Percentiles rank a stretch among this genome's conserved stretches.
Evolutionary conservation across 2,888 invertebrate genomes (phyloP).

Genomic region (Callinectes sapidus): DNA sequence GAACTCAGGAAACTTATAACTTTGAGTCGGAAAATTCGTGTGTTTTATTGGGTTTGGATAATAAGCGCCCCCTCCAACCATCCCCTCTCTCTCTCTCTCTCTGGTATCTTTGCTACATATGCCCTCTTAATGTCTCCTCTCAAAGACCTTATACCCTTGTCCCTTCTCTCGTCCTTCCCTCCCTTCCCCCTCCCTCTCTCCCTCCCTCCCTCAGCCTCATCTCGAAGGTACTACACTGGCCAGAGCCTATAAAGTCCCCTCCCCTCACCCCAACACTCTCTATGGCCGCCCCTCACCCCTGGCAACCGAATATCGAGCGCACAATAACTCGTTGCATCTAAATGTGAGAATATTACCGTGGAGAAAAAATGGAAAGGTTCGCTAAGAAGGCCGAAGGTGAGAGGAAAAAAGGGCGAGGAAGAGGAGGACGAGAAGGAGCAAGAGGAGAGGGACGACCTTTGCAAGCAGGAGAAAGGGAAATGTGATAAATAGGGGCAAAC

Average conservation of each 20-base stretch:
- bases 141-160: slow-evolving; percentile 3
- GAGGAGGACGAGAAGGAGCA: slow-evolving; percentile 25
- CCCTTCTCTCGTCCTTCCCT: neutral
- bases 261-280: slow-evolving; percentile 15
- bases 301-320: slow-evolving; percentile 46
- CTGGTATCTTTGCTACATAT: neutral
- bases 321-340: slow-evolving; percentile 55
- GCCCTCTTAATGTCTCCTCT: slow-evolving; percentile 37
- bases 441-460: slow-evolving; percentile 47
- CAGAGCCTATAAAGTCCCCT: neutral
- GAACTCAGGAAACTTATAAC: neutral
- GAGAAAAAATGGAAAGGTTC: slow-evolving; percentile 31
- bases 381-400: slow-evolving; percentile 15
- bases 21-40: neutral
- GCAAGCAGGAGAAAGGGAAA: slow-evolving; percentile 58
- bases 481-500: slow-evolving; percentile 57
- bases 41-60: neutral
- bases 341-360: slow-evolving; percentile 49
- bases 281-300: neutral
- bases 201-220: slow-evolving; percentile 13
- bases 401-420: neutral
- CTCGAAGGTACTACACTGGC: neutral
- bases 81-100: slow-evolving; percentile 47
- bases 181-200: neutral
- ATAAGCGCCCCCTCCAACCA: too few relatives aligned